Percentiles rank a stretch among this genome's conserved stretches.
phyloP scores from a whole-genome alignment of 2,113 vertebrate genomes.

The Cervus canadensis region DNA sequence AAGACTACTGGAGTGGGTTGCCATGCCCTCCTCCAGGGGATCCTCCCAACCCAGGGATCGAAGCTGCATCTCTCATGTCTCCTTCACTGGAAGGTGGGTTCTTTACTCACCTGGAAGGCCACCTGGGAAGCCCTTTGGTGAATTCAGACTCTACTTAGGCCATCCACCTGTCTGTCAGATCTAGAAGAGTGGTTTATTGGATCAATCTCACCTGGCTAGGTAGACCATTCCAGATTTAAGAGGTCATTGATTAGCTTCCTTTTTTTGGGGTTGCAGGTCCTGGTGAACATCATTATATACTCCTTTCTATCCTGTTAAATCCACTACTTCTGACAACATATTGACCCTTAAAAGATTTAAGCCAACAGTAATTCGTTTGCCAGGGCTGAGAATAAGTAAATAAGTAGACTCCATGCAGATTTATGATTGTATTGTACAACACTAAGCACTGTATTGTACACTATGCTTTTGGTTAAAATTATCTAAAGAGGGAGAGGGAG shows the following conservation, averaged over 20 bases:
- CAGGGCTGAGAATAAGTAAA: neutral
- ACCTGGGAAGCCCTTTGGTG: neutral
- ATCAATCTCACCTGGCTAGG: neutral
- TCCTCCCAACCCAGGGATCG: neutral
- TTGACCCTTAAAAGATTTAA: slow-evolving; percentile 13
- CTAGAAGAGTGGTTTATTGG: neutral
- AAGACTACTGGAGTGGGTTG: neutral
- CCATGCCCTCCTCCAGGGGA: neutral
- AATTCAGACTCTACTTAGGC: neutral
- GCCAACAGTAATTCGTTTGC: neutral
- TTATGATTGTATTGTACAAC: neutral
- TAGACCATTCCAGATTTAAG: neutral
- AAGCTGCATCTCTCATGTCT: neutral
- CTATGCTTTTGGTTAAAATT: neutral
- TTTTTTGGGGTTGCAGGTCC: neutral
- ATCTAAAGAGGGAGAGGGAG: neutral
- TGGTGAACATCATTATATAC: neutral
- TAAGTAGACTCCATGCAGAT: neutral
- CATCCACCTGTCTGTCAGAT: neutral
- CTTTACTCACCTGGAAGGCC: neutral
- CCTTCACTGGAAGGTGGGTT: neutral
- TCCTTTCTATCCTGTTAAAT: slow-evolving; percentile 2
- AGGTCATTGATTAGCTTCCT: neutral
- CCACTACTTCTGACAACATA: neutral
- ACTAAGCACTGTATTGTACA: neutral